Evolutionary conservation across 2,888 invertebrate genomes (phyloP).

Genomic region (Leucania comma): DNA sequence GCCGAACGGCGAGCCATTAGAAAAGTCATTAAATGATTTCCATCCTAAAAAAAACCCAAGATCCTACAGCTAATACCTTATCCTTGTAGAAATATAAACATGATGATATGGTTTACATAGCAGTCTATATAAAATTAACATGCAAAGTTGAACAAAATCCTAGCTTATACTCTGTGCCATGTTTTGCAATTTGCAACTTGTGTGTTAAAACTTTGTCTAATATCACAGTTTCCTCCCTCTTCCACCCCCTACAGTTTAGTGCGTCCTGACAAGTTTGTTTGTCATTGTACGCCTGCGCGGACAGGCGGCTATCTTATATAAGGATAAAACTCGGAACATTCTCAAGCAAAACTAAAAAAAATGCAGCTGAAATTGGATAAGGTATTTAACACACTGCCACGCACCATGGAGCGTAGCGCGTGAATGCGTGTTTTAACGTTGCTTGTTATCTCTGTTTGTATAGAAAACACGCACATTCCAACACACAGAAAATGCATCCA

Average conservation of each 20-base stretch:
- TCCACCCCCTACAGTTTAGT: conserved; percentile 17
- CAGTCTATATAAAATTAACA: conserved; percentile 4
- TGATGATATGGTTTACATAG: not conserved
- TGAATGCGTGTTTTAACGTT: too few species aligned
- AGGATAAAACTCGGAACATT: not conserved
- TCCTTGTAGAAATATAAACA: not conserved
- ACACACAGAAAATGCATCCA: too few species aligned
- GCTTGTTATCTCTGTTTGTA: too few species aligned
- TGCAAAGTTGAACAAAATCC: conserved; percentile 14
- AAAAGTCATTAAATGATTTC: too few species aligned
- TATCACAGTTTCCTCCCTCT: conserved; percentile 38
- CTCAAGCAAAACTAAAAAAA: too few species aligned
- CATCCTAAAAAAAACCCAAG: too few species aligned
- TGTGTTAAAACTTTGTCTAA: conserved; percentile 50
- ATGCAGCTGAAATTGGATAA: too few species aligned
- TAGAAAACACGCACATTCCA: too few species aligned
- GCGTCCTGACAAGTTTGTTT: conserved; percentile 30
- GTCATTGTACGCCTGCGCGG: conserved; percentile 1
- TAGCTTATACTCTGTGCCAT: conserved; percentile 10
- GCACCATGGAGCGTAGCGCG: too few species aligned
- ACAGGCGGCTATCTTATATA: not conserved
- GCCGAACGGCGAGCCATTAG: too few species aligned
- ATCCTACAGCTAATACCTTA: too few species aligned
- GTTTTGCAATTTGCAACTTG: conserved; percentile 54
- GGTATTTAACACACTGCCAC: too few species aligned